These are phyloP conservation scores for Chaenodraco wilsoni DNA, from an alignment of 2,797 vertebrate species.

Conservation along the genomic window DNA sequence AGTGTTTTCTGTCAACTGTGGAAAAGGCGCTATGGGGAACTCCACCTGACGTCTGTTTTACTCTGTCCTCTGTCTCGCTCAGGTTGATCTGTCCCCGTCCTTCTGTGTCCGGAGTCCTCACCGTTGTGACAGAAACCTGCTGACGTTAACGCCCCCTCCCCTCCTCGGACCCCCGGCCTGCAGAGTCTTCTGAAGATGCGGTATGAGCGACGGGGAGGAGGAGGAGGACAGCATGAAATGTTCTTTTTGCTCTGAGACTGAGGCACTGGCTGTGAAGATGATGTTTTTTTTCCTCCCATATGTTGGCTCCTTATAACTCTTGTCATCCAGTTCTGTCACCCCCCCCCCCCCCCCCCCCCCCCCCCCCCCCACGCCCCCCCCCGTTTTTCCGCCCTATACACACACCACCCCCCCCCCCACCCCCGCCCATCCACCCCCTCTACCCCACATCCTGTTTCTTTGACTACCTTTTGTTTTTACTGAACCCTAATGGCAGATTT, in stretches of 20 bases:
- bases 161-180: conserved; percentile 64
- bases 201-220: conserved; percentile 57
- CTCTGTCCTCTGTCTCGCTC: conserved; percentile 26
- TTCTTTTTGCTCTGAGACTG: conserved; percentile 70
- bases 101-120: conserved; percentile 63
- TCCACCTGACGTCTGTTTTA: not conserved
- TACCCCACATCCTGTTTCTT: conserved; percentile 57
- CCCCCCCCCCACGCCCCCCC: conserved; percentile 25
- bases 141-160: conserved; percentile 57
- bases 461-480: conserved; percentile 79
- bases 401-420: conserved; percentile 50
- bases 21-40: no score
- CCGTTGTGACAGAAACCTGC: conserved; percentile 66
- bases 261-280: conserved; percentile 71
- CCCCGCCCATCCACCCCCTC: conserved; percentile 22
- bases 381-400: conserved; percentile 57
- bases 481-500: conserved; percentile 77
- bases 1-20: no score
- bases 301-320: conserved; percentile 51
- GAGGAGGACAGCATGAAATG: conserved; percentile 68
- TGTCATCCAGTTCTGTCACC: conserved; percentile 48
- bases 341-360: conserved; percentile 19
- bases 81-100: conserved; percentile 65
- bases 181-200: conserved; percentile 57
- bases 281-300: conserved; percentile 52